phyloP scores from a whole-genome alignment of 2,888 invertebrate species.

The Troilus luridus region DNA sequence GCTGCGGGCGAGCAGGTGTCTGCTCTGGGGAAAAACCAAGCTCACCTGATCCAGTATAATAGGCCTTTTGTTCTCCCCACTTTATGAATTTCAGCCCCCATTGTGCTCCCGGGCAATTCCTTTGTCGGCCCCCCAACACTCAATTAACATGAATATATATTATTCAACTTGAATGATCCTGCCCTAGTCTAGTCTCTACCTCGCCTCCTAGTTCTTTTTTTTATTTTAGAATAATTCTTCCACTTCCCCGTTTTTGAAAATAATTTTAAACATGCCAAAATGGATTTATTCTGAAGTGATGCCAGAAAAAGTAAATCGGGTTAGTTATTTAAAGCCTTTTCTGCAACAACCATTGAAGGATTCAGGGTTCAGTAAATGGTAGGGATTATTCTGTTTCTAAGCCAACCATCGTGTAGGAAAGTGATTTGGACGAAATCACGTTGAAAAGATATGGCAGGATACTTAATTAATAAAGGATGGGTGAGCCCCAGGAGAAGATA shows the following conservation, averaged over 20 bases:
- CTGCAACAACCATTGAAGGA: too few relatives aligned
- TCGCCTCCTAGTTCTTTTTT: conserved; percentile 33
- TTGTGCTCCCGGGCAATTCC: conserved; percentile 12
- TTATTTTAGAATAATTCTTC: conserved; percentile 6
- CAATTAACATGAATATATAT: conserved; percentile 63
- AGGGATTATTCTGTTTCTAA: too few relatives aligned
- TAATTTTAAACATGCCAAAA: neutral
- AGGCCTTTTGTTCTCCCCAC: conserved; percentile 63
- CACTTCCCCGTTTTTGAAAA: neutral
- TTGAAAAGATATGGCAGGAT: too few relatives aligned
- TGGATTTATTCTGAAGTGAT: neutral
- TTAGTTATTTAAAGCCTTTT: neutral
- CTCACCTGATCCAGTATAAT: conserved; percentile 64
- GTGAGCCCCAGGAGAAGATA: too few relatives aligned
- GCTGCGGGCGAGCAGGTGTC: conserved; percentile 48
- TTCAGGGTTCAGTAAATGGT: too few relatives aligned
- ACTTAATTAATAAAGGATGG: too few relatives aligned
- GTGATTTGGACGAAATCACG: too few relatives aligned
- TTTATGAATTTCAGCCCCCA: conserved; percentile 63
- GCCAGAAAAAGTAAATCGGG: neutral
- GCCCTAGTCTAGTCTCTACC: conserved; percentile 53
- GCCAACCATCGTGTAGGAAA: too few relatives aligned
- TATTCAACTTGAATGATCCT: conserved; percentile 63
- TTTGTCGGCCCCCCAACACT: conserved; percentile 61
- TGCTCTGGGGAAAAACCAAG: conserved; percentile 55